Evolutionary conservation across 2,888 invertebrate species (phyloP).

Genomic region (Hydroisotoma schaefferi): DNA sequence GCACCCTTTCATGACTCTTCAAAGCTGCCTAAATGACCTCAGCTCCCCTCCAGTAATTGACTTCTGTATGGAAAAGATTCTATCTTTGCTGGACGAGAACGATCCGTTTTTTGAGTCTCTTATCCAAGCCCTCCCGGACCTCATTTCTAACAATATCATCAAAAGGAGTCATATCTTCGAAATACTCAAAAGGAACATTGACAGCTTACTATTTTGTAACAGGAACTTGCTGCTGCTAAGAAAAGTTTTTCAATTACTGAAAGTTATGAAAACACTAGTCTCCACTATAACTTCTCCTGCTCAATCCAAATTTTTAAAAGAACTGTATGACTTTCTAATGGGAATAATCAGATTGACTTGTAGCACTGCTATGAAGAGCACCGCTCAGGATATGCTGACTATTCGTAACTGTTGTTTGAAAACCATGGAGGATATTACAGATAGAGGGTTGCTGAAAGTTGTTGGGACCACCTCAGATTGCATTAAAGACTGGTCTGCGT

Average conservation of each 20-base stretch:
- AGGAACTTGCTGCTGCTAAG: background rate
- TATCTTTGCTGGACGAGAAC: background rate
- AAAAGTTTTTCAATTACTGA: background rate
- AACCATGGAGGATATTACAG: no score
- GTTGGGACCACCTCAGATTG: no score
- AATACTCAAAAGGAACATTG: background rate
- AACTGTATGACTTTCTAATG: background rate
- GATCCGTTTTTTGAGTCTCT: constrained; percentile 1
- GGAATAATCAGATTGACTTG: background rate
- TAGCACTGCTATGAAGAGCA: background rate
- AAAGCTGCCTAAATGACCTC: background rate
- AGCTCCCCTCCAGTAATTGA: background rate
- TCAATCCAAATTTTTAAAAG: background rate
- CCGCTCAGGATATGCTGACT: background rate
- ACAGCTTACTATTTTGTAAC: background rate
- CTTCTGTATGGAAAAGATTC: background rate
- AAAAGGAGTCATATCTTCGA: background rate
- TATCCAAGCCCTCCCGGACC: background rate
- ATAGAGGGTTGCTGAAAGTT: no score
- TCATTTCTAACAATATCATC: constrained; percentile 2
- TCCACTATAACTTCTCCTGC: background rate
- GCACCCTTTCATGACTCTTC: constrained; percentile 13
- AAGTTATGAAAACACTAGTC: background rate
- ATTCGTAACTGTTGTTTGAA: background rate
- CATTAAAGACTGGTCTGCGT: no score